A percentile compares a stretch with the other conserved stretches of the same genome.
phyloP scores from a whole-genome alignment of 2,113 vertebrate genomes.

The Hymenochirus boettgeri region DNA sequence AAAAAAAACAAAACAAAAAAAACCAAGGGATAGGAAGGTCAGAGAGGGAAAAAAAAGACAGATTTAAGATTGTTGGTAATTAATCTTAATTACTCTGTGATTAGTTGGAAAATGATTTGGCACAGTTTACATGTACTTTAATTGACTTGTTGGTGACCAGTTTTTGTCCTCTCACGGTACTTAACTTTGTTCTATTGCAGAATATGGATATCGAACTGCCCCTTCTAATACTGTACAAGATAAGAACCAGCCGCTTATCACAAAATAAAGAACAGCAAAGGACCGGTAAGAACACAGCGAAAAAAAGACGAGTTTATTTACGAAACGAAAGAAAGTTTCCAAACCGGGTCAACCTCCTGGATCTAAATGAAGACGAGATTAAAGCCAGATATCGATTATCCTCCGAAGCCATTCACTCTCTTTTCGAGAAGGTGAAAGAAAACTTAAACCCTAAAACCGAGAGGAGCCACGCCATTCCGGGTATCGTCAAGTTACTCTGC shows the following conservation, averaged over 20 bases:
- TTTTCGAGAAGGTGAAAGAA: slow-evolving; percentile 32
- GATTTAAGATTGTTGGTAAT: too few relatives aligned
- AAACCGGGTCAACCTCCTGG: slow-evolving; percentile 16
- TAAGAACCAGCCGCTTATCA: background rate
- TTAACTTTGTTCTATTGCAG: background rate
- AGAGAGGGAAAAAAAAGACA: too few relatives aligned
- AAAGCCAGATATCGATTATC: slow-evolving; percentile 26
- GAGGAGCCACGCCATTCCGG: slow-evolving; percentile 29
- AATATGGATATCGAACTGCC: background rate
- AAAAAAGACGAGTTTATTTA: background rate
- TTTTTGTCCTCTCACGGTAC: too few relatives aligned
- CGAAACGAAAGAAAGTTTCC: slow-evolving; percentile 25
- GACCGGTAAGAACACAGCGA: background rate
- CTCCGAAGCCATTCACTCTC: slow-evolving; percentile 25
- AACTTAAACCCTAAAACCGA: slow-evolving; percentile 29
- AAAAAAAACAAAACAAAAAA: too few relatives aligned
- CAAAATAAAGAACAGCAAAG: background rate
- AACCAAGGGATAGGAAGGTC: too few relatives aligned
- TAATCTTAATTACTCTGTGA: too few relatives aligned
- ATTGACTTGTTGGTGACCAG: too few relatives aligned
- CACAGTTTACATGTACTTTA: too few relatives aligned
- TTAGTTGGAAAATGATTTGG: too few relatives aligned
- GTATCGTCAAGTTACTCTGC: slow-evolving; percentile 32
- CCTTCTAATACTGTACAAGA: background rate
- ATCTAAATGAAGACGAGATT: slow-evolving; percentile 28